Base-by-base conservation (phyloP, 2,797 vertebrate genomes). In the Oreonectes daqikongensis region DNA sequence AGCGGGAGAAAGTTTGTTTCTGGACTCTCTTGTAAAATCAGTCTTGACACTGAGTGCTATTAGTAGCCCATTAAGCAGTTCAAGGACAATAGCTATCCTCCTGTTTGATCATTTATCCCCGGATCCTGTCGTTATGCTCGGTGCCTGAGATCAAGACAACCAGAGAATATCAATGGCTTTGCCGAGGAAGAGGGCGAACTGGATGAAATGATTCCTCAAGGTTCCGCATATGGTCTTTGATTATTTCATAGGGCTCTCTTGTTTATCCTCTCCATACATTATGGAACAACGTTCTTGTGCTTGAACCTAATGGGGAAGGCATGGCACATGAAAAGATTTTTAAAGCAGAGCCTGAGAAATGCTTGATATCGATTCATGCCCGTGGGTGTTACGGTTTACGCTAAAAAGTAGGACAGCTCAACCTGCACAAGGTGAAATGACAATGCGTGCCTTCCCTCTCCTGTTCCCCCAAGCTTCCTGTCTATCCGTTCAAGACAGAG, bases 41-140 rank as follows among this genome's bases (percentile, higher is more conserved):
- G 82, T 88, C 80, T 82, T 86, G 86, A 89, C 89, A 87, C 79
- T 61, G 30, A 77, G 64, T 26, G 26, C 86, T 86, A 88, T 90
- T 90, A 88, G 86, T 84, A 83, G 65, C 46, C 84, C 81, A 89
- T 91, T 90, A 90, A 80, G 79, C 67, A 88, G 89, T 90, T 88
- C 87, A 89, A 91, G 90, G 89, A 88, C 87, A 89, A 88, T 84
- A 76, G 79, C 84, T 78, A 84, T 83, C 82, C 81, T 85, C 83
- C 68, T 22, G 89, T 89, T 89, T 88, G 81, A 88, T 90, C 84
- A 88, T 86, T 87, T 87, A 90, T 88, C 83, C 35, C 72, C 28
- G 83, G 81, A 90, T 87, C 79, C 81, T 66, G 83, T 88, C n/a
- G 78, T 89, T 90, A 89, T 88, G 82, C 80, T 80, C 11, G 57